phyloP scores from a whole-genome alignment of 35 echinoderm and acorn worm species.

The Patiria miniata region DNA sequence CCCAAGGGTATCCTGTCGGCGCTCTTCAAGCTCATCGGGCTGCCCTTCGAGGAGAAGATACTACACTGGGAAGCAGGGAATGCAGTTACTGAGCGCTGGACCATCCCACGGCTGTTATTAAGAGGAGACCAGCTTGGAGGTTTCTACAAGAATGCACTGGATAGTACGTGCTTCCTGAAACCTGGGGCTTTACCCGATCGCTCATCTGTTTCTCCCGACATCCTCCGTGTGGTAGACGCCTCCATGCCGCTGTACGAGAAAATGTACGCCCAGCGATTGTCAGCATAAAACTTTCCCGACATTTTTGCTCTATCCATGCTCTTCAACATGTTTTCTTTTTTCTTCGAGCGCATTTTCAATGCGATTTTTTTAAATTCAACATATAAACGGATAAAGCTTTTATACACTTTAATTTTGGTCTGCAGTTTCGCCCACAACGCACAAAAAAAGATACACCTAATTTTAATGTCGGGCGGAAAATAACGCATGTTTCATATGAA shows the following conservation, averaged over 20 bases:
- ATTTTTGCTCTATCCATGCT: no score
- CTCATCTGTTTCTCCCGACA: background rate
- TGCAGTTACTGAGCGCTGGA: conserved; percentile 1
- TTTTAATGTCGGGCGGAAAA: no score
- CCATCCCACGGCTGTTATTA: background rate
- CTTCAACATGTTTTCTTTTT: no score
- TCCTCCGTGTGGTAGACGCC: background rate
- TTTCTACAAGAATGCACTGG: background rate
- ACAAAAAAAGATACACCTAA: no score
- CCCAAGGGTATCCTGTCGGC: conserved; percentile 24
- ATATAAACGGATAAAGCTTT: no score
- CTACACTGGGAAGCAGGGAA: conserved; percentile 45
- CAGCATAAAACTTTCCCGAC: no score
- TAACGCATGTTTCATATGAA: no score
- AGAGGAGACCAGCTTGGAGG: background rate
- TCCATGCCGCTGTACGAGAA: conserved; percentile 27
- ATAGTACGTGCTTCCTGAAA: background rate
- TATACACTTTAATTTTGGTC: no score
- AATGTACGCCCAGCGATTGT: conserved; percentile 32
- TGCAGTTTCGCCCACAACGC: no score
- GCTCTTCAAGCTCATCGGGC: conserved; percentile 14
- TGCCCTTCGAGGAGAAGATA: conserved; percentile 35
- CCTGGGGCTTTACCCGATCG: background rate
- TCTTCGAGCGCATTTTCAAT: no score
- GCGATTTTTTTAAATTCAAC: no score